Evolutionary conservation across 2,888 invertebrate species (phyloP).

Genomic region (Leucophenga maculata): DNA sequence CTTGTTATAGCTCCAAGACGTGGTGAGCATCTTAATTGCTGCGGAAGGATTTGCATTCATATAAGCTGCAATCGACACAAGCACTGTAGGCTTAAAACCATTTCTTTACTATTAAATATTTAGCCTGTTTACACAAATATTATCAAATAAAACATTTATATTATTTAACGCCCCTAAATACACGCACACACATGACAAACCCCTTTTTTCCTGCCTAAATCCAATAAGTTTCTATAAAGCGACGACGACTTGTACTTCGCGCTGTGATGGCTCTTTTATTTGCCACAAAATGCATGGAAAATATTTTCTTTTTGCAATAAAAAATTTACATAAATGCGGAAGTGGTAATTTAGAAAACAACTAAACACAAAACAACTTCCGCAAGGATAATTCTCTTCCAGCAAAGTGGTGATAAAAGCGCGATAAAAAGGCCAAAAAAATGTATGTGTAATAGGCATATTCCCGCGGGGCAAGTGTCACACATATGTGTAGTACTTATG

Average conservation of each 20-base stretch:
- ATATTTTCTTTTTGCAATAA: constrained; percentile 59
- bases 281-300: constrained; percentile 65
- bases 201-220: no score
- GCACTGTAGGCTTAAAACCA: no score
- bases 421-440: not conserved
- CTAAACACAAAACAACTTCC: constrained; percentile 39
- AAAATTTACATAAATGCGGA: constrained; percentile 66
- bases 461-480: constrained; percentile 27
- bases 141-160: no score
- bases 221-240: no score
- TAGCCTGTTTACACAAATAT: no score
- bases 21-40: no score
- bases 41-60: no score
- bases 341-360: constrained; percentile 52
- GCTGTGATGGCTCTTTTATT: constrained; percentile 49
- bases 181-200: not conserved
- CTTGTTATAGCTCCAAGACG: no score
- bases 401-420: constrained; percentile 17
- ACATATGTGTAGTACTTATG: not conserved
- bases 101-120: no score
- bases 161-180: not conserved
- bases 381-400: constrained; percentile 13
- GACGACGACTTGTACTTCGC: no score
- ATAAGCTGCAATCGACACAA: no score
- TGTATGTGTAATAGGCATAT: constrained; percentile 10